Percentiles rank a stretch among this genome's conserved stretches.
phyloP scores from a whole-genome alignment of 2,888 invertebrate genomes.

The Pilophorus perplexus region DNA sequence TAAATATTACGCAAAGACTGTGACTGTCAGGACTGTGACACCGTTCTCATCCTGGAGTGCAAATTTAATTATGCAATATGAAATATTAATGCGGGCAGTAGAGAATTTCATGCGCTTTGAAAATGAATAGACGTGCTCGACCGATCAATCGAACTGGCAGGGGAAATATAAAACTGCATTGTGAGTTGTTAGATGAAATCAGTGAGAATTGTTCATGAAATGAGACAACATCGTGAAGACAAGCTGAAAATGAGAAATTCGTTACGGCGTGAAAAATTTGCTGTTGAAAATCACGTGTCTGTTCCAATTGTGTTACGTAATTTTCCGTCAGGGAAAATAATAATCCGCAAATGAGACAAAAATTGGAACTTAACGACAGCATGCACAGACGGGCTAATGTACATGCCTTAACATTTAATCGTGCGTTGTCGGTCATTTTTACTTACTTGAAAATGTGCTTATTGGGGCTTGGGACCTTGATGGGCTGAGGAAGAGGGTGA shows the following conservation, averaged over 20 bases:
- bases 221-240: not conserved
- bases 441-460: constrained; percentile 70
- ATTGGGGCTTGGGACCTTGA: constrained; percentile 52
- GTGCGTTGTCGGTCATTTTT: constrained; percentile 12
- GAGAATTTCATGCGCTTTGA: too few relatives aligned
- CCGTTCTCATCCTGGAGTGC: too few relatives aligned
- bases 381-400: constrained; percentile 37
- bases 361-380: constrained; percentile 29
- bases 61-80: too few relatives aligned
- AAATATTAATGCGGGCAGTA: too few relatives aligned
- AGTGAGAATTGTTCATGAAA: not conserved
- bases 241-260: not conserved
- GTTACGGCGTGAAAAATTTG: constrained; percentile 3
- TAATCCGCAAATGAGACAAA: constrained; percentile 36
- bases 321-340: constrained; percentile 14
- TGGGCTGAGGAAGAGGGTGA: constrained; percentile 46
- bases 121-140: too few relatives aligned
- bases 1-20: too few relatives aligned
- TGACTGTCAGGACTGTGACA: too few relatives aligned
- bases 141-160: too few relatives aligned
- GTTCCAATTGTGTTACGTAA: constrained; percentile 1
- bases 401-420: constrained; percentile 16
- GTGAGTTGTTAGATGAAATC: too few relatives aligned
- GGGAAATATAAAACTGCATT: too few relatives aligned
- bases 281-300: constrained; percentile 23